Evolutionary conservation across 2,113 vertebrate genomes (phyloP).

Genomic region (Plectropomus leopardus): DNA sequence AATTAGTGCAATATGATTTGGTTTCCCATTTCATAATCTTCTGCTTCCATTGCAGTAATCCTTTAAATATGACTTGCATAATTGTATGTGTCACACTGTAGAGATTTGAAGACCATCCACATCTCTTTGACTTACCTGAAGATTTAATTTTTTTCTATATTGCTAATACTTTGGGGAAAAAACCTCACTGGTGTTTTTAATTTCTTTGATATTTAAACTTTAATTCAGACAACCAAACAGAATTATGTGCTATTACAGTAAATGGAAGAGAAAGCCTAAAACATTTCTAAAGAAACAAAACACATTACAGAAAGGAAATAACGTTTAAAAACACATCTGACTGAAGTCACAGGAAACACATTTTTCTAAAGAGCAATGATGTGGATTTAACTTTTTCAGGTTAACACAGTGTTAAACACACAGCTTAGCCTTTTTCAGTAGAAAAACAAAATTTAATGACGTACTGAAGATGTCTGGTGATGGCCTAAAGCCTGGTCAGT

Average conservation of each 20-base stretch:
- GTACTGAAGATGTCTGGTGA: background rate
- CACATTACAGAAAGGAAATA: background rate
- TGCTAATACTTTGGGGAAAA: background rate
- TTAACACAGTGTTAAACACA: background rate
- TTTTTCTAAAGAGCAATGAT: background rate
- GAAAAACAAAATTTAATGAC: slow-evolving; percentile 19
- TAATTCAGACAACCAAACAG: background rate
- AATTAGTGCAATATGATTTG: too few relatives aligned
- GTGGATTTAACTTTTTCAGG: background rate
- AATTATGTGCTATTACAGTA: background rate
- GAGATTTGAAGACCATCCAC: background rate
- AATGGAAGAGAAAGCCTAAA: background rate
- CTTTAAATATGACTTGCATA: background rate
- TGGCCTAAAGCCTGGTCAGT: background rate
- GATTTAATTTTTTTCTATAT: background rate
- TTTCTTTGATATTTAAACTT: background rate
- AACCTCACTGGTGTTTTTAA: background rate
- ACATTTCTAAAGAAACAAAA: background rate
- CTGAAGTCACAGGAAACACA: slow-evolving; percentile 11
- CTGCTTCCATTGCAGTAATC: background rate
- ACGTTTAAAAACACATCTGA: background rate
- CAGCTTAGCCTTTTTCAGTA: slow-evolving; percentile 14
- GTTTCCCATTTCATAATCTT: too few relatives aligned
- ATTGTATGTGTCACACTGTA: too few relatives aligned
- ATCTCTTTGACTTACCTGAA: background rate